Conservation (phyloP, 1,140 invertebrate species). For the Drosophila busckii region DNA sequence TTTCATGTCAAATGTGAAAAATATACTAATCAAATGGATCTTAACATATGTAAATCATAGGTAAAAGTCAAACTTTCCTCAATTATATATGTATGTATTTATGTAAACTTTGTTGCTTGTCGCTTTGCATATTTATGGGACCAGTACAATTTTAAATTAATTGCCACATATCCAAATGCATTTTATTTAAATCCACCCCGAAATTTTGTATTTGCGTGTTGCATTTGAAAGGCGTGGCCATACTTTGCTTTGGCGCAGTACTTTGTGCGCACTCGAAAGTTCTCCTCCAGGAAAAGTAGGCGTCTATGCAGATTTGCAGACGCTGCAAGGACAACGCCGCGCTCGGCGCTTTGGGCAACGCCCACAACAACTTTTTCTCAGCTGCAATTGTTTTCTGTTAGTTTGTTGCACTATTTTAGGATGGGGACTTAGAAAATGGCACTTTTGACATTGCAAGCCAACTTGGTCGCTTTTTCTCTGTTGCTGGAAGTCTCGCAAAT, state of each 20-base stretch:
- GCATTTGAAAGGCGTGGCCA: slow-evolving; percentile 50
- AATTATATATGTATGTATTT: slow-evolving; percentile 41
- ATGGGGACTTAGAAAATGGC: slow-evolving; percentile 46
- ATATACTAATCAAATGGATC: no score
- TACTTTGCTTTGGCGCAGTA: slow-evolving; percentile 33
- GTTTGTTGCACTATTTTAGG: slow-evolving; percentile 6
- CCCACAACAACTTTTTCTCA: slow-evolving; percentile 53
- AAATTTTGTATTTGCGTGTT: slow-evolving; percentile 39
- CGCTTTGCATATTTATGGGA: no score
- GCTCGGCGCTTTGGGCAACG: slow-evolving; percentile 46
- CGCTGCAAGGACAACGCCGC: slow-evolving; percentile 52
- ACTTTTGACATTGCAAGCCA: slow-evolving; percentile 49
- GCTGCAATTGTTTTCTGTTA: slow-evolving; percentile 25
- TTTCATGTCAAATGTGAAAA: no score
- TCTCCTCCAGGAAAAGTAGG: slow-evolving; percentile 50
- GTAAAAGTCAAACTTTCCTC: no score
- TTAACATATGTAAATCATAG: no score
- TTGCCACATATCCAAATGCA: slow-evolving; percentile 23
- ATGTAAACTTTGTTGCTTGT: slow-evolving; percentile 65
- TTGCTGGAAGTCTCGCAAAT: slow-evolving; percentile 8
- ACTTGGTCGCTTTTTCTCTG: neutral
- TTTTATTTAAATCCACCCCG: slow-evolving; percentile 66
- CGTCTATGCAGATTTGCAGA: slow-evolving; percentile 71
- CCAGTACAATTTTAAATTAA: no score
- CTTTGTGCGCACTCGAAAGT: slow-evolving; percentile 53